Evolutionary conservation across 1,140 invertebrate genomes (phyloP).

Genomic region (Tyrophagus putrescentiae): DNA sequence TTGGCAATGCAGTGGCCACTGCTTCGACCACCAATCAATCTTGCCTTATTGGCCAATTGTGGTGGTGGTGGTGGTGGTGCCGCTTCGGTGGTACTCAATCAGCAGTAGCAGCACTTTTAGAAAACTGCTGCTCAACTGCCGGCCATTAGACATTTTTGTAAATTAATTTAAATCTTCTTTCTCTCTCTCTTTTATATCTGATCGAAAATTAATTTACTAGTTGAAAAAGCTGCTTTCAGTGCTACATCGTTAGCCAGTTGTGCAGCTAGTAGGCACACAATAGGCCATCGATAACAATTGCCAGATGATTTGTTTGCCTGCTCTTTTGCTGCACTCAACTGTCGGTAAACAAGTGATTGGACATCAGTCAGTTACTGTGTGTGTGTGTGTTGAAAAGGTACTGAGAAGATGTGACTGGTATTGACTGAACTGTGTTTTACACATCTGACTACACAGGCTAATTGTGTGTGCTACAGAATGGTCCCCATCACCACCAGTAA

Average conservation of each 20-base stretch:
- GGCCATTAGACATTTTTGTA: constrained; percentile 12
- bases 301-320: not conserved
- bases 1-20: no score
- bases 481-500: not conserved
- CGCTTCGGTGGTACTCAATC: no score
- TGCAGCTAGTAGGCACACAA: not conserved
- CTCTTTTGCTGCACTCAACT: no score
- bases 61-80: no score
- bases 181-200: no score
- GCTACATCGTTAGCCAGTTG: not conserved
- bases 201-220: constrained; percentile 7
- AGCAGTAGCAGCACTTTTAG: no score
- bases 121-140: not conserved
- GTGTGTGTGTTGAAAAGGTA: no score
- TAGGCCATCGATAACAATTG: constrained; percentile 10
- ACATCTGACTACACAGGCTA: not conserved
- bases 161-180: constrained; percentile 7
- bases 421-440: no score
- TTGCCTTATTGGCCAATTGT: constrained; percentile 11
- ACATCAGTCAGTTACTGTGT: no score
- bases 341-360: no score
- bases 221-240: not conserved
- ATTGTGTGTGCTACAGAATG: no score
- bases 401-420: no score
- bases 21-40: constrained; percentile 12